phyloP scores from a whole-genome alignment of 2,888 invertebrate species.

The Eremobia ochroleuca region DNA sequence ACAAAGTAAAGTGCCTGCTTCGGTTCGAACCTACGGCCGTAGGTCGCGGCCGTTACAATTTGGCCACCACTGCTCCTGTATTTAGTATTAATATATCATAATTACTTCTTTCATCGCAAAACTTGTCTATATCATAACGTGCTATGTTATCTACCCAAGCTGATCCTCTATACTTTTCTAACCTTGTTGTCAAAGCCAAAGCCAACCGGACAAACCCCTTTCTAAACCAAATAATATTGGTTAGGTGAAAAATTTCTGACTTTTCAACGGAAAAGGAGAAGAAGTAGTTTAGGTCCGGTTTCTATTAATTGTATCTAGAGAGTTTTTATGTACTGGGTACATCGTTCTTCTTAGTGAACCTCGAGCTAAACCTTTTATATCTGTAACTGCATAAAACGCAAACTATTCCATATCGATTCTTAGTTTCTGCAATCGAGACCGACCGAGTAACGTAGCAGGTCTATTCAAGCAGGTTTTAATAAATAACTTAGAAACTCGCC shows the following conservation, averaged over 20 bases:
- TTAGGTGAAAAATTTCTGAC: background rate
- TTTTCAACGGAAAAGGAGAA: background rate
- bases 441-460: constrained; percentile 18
- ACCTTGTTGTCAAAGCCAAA: too few species aligned
- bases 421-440: constrained; percentile 19
- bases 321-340: background rate
- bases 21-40: too few species aligned
- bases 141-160: too few species aligned
- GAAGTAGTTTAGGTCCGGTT: background rate
- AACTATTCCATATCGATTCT: constrained; percentile 26
- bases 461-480: constrained; percentile 39
- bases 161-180: too few species aligned
- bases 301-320: background rate
- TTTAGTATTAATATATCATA: too few species aligned
- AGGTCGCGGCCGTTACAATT: too few species aligned
- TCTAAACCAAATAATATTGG: background rate
- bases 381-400: background rate
- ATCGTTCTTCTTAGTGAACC: background rate
- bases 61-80: too few species aligned
- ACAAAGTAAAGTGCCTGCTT: too few species aligned
- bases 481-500: constrained; percentile 39
- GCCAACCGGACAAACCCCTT: too few species aligned
- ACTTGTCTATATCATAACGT: too few species aligned
- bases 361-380: background rate
- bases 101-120: too few species aligned